phyloP scores from a whole-genome alignment of 2,797 vertebrate species.

The Enteromius argenteus region DNA sequence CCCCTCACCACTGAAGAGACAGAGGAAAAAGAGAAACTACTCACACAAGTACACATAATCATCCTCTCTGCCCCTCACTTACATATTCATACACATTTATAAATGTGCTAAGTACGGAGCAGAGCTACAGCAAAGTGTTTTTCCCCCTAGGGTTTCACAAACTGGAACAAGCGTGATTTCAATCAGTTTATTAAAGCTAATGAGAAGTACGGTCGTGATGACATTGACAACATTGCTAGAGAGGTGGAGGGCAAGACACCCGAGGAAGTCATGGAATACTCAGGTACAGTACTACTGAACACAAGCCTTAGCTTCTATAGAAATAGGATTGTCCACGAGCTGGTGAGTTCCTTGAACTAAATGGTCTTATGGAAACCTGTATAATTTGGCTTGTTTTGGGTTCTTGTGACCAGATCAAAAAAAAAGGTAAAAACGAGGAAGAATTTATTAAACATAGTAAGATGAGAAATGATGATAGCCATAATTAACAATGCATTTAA shows the following conservation, averaged over 20 bases:
- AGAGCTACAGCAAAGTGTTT: constrained; percentile 22
- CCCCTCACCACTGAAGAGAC: constrained; percentile 82
- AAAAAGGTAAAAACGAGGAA: background rate
- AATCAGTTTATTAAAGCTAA: constrained; percentile 92
- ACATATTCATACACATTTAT: background rate
- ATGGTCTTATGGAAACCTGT: background rate
- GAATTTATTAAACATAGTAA: background rate
- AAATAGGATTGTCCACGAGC: background rate
- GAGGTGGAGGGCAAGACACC: constrained; percentile 89
- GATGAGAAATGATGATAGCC: background rate
- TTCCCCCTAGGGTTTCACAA: constrained; percentile 84
- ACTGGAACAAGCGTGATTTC: constrained; percentile 90
- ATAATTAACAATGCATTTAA: background rate
- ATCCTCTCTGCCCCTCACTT: background rate
- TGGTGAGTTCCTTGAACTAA: background rate
- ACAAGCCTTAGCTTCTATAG: background rate
- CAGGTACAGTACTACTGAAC: constrained; percentile 72
- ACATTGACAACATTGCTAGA: constrained; percentile 87
- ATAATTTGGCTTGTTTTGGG: background rate
- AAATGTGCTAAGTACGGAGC: constrained; percentile 2
- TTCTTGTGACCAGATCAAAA: background rate
- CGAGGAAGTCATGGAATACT: constrained; percentile 89
- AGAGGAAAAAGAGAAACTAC: constrained; percentile 87
- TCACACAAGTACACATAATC: constrained; percentile 80
- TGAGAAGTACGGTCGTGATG: constrained; percentile 88